phyloP scores from a whole-genome alignment of 2,888 invertebrate species.

The Agrilus biguttatus region DNA sequence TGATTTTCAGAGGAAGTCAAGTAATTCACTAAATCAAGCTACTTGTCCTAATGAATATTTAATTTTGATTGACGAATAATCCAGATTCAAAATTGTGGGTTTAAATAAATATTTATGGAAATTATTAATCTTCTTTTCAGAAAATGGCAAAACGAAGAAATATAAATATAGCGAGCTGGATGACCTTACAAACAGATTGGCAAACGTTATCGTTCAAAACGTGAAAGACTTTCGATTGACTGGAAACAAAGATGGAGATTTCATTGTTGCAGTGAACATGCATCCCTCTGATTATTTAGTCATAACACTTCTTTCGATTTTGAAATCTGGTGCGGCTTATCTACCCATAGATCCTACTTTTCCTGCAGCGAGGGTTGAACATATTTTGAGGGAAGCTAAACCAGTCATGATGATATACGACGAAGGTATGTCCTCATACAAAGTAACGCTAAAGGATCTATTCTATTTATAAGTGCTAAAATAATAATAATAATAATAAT shows the following conservation, averaged over 20 bases:
- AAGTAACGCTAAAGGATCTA: background rate
- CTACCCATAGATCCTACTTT: slow-evolving; percentile 63
- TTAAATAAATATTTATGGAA: too few species aligned
- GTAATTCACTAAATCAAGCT: too few species aligned
- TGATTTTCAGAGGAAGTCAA: too few species aligned
- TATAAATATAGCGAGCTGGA: slow-evolving; percentile 42
- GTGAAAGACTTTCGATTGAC: slow-evolving; percentile 27
- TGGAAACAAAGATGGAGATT: slow-evolving; percentile 53
- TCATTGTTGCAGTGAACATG: slow-evolving; percentile 65
- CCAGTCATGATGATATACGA: slow-evolving; percentile 59
- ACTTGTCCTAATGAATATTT: too few species aligned
- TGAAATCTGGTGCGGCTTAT: slow-evolving; percentile 76
- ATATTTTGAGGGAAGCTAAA: slow-evolving; percentile 60
- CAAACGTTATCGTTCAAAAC: slow-evolving; percentile 35
- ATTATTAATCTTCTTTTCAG: slow-evolving; percentile 10
- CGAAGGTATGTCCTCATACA: slow-evolving; percentile 31
- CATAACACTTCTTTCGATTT: slow-evolving; percentile 51
- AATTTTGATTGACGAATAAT: too few species aligned
- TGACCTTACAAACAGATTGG: slow-evolving; percentile 40
- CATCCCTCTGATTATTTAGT: slow-evolving; percentile 57
- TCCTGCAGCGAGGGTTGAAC: slow-evolving; percentile 56
- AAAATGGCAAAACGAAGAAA: slow-evolving; percentile 16
- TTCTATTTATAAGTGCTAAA: too few species aligned
- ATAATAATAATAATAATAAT: too few species aligned
- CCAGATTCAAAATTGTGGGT: too few species aligned